Conservation (phyloP, 2,888 invertebrate species). For the Pseudanteris insignis region DNA sequence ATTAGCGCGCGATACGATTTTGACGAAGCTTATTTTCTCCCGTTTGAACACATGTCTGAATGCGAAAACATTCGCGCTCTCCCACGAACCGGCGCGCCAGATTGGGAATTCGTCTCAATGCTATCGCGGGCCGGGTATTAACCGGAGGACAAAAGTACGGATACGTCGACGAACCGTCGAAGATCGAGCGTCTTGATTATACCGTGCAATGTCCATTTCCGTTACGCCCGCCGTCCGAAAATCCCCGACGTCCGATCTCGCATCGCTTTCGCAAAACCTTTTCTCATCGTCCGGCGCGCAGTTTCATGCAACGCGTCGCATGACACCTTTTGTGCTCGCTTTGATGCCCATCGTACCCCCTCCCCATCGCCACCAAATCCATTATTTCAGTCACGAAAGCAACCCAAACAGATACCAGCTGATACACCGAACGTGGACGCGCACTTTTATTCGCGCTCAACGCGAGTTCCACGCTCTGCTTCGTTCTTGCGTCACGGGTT, state of each 20-base stretch:
- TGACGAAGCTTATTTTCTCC: constrained; percentile 2
- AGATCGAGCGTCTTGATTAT: constrained; percentile 41
- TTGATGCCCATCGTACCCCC: constrained; percentile 35
- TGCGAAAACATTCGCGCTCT: constrained; percentile 34
- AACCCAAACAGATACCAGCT: constrained; percentile 9
- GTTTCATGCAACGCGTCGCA: constrained; percentile 43
- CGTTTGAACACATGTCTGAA: constrained; percentile 23
- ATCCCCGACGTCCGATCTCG: constrained; percentile 2
- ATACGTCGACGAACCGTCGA: constrained; percentile 42
- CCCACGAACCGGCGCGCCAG: constrained; percentile 43
- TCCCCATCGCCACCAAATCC: too few relatives aligned
- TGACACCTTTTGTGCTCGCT: constrained; percentile 43
- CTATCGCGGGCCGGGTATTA: constrained; percentile 50
- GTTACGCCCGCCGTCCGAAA: constrained; percentile 12
- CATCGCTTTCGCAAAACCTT: constrained; percentile 36
- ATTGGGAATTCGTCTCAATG: constrained; percentile 45
- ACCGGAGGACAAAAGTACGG: constrained; percentile 50
- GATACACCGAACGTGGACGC: constrained; percentile 9
- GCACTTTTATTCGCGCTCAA: constrained; percentile 18
- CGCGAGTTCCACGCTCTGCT: not conserved
- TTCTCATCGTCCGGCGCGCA: constrained; percentile 28
- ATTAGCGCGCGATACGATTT: too few relatives aligned
- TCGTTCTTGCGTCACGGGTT: too few relatives aligned
- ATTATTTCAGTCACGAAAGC: constrained; percentile 41
- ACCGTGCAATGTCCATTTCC: constrained; percentile 42